Base-by-base conservation (phyloP, 2,888 invertebrate genomes). In the Cheilosia vulpina region DNA sequence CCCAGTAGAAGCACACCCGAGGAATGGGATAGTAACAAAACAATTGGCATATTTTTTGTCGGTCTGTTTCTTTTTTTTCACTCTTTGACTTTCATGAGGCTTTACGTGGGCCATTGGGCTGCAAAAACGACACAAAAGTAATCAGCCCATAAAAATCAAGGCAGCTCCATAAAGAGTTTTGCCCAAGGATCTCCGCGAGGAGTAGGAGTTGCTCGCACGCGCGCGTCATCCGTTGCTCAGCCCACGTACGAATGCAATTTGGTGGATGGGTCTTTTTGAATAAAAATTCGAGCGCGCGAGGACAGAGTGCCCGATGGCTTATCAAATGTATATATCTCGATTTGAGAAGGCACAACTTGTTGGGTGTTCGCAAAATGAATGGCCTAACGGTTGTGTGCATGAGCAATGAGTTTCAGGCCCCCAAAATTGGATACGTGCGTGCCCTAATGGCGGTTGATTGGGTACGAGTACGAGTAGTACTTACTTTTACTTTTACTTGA, bases 71-170 rank as follows among this genome's bases (percentile, higher is more conserved):
- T 77, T 71, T 43, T 63, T 58, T 34, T 53, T 55, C 62, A 77
- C 78, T 72, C 78, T 78, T 78, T 31, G 69, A 80, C 71, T 80
- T 80, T 69, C 65, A 80, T 71, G 72, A 45, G 53, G 69, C 57
- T 58, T 45, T 31, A 85, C 75, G 69, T 62, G 80, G 84, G 65
- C 71, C 65, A 69, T 62, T 53, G 43, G 52, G 57, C 34, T 66
- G 19, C 52, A 50, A 45, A 34, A 85, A 58, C 71, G 65, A 71
- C 66, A 71, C 66, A 55, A 76, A 77, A 68, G 63, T 78, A 77
- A 85, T 85, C 85, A 62, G 68, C 15, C 58, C 57, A 63, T 81
- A 81, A 81, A 81, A 81, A 85, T 85, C 80, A 76, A 80, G 80
- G 80, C 84, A 80, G 45, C 79, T 38, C 62, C 77, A 63, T 77